Evolutionary conservation across 2,888 invertebrate species (phyloP).

Genomic region (Oithona nana): DNA sequence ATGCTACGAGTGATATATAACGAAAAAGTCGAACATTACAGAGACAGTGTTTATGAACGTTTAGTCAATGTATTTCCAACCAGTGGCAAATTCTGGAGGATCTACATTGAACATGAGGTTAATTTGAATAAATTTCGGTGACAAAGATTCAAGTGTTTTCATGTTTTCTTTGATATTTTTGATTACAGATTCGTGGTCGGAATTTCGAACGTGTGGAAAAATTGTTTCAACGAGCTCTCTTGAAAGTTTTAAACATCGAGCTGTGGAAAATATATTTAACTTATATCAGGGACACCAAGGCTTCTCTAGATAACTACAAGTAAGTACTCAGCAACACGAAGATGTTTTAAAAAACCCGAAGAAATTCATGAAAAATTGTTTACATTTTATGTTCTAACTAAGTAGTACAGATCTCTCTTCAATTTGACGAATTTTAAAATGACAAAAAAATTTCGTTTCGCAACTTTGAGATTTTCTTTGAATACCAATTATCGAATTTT

Average conservation of each 20-base stretch:
- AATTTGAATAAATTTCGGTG: slow-evolving; percentile 19
- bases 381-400: too few relatives aligned
- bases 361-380: too few relatives aligned
- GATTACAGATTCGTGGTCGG: slow-evolving; percentile 78
- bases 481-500: neutral
- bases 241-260: slow-evolving; percentile 96
- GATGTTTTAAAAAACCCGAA: too few relatives aligned
- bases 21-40: slow-evolving; percentile 24
- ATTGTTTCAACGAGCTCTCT: slow-evolving; percentile 92
- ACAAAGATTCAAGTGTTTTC: slow-evolving; percentile 8
- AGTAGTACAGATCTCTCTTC: too few relatives aligned
- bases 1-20: slow-evolving; percentile 19
- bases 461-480: too few relatives aligned
- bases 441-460: neutral
- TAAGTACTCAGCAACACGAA: slow-evolving; percentile 33
- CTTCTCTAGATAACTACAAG: slow-evolving; percentile 79
- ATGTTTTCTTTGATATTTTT: slow-evolving; percentile 19
- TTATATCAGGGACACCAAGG: slow-evolving; percentile 95
- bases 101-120: slow-evolving; percentile 94
- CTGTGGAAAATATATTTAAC: slow-evolving; percentile 93
- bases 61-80: slow-evolving; percentile 86
- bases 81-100: slow-evolving; percentile 94
- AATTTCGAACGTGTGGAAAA: slow-evolving; percentile 36
- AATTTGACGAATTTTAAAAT: too few relatives aligned
- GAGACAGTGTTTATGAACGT: slow-evolving; percentile 81